These are phyloP conservation scores for Takifugu flavidus DNA, from an alignment of 2,113 vertebrate genomes.

Conservation along the genomic window DNA sequence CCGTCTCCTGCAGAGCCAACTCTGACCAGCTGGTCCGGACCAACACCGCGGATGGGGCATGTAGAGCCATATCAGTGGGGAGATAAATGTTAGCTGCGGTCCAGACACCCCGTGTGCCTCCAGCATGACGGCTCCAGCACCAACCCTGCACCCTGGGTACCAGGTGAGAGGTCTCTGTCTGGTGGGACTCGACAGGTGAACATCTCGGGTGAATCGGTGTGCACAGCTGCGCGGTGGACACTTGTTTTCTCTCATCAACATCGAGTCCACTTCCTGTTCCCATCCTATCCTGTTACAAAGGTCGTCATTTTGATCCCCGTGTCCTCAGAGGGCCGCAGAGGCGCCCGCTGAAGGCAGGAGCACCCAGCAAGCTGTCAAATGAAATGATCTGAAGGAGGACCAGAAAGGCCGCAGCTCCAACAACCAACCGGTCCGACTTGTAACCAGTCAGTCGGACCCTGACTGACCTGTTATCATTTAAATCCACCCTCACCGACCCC, in stretches of 20 bases:
- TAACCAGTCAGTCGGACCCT: conserved; percentile 22
- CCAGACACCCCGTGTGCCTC: conserved; percentile 48
- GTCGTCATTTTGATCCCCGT: too few relatives aligned
- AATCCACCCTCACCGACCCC: not conserved
- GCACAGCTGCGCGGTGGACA: not conserved
- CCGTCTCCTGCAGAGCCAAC: conserved; percentile 56
- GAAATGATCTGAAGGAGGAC: too few relatives aligned
- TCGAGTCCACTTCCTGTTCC: conserved; percentile 11
- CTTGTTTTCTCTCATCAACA: conserved; percentile 14
- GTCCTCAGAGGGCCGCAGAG: too few relatives aligned
- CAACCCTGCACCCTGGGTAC: conserved; percentile 31
- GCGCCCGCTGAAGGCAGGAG: too few relatives aligned
- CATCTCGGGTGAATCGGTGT: not conserved
- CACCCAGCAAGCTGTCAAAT: too few relatives aligned
- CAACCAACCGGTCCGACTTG: too few relatives aligned
- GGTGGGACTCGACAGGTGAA: conserved; percentile 32
- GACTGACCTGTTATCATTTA: conserved; percentile 29
- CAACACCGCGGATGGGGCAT: conserved; percentile 45
- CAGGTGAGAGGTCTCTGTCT: conserved; percentile 45
- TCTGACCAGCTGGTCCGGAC: conserved; percentile 64
- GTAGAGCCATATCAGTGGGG: conserved; percentile 43
- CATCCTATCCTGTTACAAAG: too few relatives aligned
- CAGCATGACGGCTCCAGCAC: conserved; percentile 43
- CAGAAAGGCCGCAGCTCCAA: too few relatives aligned
- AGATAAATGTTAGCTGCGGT: conserved; percentile 40